Base-by-base conservation (phyloP, 1,140 invertebrate species). In the Atta cephalotes region DNA sequence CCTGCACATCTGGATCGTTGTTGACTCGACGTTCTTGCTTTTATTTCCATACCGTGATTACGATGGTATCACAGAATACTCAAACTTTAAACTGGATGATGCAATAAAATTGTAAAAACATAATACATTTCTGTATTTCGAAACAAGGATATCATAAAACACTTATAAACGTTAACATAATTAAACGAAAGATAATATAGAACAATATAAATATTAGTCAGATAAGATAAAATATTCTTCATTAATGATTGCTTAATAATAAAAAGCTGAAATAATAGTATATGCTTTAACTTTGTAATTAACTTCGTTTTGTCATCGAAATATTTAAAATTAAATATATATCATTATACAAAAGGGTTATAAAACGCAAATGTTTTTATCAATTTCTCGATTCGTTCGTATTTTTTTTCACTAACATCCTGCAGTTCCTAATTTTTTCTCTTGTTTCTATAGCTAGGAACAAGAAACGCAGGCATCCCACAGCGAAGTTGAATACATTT, bases 391-490 rank as follows among this genome's bases (percentile, higher is more conserved):
- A 68, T 89, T 72, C 49, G 65, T 71, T 58, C 70, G 62, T n/a
- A 21, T 63, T 35, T 85, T 81, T 81, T 87, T 87, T 87, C 74
- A 84, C 56, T 51, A 53, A 76, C 62, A 77, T 60, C 39, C 56
- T 9, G 49, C 31, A 9, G 72, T 78, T 49, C 39, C 9, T 7
- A 65, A 51, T 28, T 68, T 62, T 74, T 80, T 76, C 51, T 85
- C 49, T 18, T 12, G 45, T 35, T 25, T 25, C 25, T 25, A 53
- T 28, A 21, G 21, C 56, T 68, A 79, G 39, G 49, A 28, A 28
- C 62, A 86, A 80, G 89, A 91, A 86, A 85, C 74, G 63, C 84
- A 62, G 76, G 60, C 65, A 58, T 91, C 80, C 84, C 66, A 74
- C 45, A 66, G 79, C 72, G 87, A 74, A 76, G 82, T 80, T 58